Base-by-base conservation (phyloP, 2,113 vertebrate genomes). In the Oncorhynchus keta region DNA sequence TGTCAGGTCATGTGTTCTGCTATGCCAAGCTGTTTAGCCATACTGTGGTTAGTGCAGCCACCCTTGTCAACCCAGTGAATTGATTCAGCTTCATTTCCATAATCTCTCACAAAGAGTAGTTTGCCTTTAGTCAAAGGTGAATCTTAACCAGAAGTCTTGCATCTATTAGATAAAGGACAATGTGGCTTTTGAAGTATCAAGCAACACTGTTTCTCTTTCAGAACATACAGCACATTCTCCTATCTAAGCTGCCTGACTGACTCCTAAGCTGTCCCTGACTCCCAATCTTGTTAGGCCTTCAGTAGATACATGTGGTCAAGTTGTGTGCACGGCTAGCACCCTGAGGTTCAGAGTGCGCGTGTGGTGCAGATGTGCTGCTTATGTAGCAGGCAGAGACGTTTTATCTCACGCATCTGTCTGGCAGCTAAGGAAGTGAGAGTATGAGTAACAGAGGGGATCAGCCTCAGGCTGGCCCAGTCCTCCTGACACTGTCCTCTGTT, bases 1-100 rank as follows among this genome's bases (percentile, higher is more conserved):
- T 87, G 88, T 90, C 89, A 86, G 30, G 70, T 57, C 68, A 5
- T 24, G 59, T 90, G 88, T 87, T 90, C 84, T 80, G 79, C 83
- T 68, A 57, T 57, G 73, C 30, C 57, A 12, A 3, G 18, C 28
- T 35, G 45, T 16, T 28, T 8, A 30, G 48, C 75, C 81, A 70
- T 83, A 76, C 59, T 64, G 39, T 48, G 61, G 76, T 22, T 1
- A 72, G 39, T 67, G 55, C 68, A 57, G 76, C 30, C 84, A 70
- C 22, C 62, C 74, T 70, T 72, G 66, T 76, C 72, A 82, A 69
- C 76, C 76, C 13, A 45, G 24, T 77, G 75, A 76, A 81, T 66
- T 75, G 73, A 79, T 68, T 81, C 6, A 1, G 73, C 76, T 66
- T 62, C 68, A 85, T 89, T 83, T 88, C 78, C 79, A 84, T 85